A percentile compares a stretch with the other conserved stretches of the same genome.
Evolutionary conservation across 2,797 vertebrate species (phyloP).

Genomic region (Pygocentrus nattereri): DNA sequence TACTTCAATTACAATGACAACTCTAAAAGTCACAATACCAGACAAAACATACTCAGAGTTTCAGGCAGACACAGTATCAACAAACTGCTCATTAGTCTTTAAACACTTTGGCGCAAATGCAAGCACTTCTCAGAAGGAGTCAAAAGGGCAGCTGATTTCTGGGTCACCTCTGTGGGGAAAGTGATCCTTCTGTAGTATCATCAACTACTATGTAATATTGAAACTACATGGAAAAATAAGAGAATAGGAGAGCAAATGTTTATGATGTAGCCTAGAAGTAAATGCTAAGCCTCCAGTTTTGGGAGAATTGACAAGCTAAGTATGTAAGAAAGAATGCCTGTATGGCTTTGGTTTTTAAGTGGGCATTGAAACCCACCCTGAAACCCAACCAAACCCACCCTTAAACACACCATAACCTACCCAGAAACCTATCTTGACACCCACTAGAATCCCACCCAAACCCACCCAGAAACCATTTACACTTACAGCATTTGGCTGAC

Average conservation of each 20-base stretch:
- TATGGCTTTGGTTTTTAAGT: too few relatives aligned
- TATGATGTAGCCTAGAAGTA: not conserved
- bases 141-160: not conserved
- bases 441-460: too few relatives aligned
- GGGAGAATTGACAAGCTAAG: too few relatives aligned
- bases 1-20: not conserved
- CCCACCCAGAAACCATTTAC: too few relatives aligned
- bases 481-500: too few relatives aligned
- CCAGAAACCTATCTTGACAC: too few relatives aligned
- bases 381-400: too few relatives aligned
- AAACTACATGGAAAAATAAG: not conserved
- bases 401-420: too few relatives aligned
- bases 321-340: too few relatives aligned
- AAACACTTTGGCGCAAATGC: not conserved
- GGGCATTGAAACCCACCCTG: too few relatives aligned
- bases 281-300: too few relatives aligned
- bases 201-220: too few relatives aligned
- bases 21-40: not conserved
- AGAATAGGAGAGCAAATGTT: not conserved
- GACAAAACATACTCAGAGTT: not conserved
- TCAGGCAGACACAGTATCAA: not conserved
- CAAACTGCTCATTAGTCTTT: not conserved
- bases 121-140: not conserved
- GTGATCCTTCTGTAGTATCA: not conserved
- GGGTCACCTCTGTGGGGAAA: not conserved